A percentile compares a stretch with the other conserved stretches of the same genome.
These are phyloP conservation scores for Trissoscelio sp. DNA, from an alignment of 2,888 invertebrate genomes.

Conservation along the genomic window DNA sequence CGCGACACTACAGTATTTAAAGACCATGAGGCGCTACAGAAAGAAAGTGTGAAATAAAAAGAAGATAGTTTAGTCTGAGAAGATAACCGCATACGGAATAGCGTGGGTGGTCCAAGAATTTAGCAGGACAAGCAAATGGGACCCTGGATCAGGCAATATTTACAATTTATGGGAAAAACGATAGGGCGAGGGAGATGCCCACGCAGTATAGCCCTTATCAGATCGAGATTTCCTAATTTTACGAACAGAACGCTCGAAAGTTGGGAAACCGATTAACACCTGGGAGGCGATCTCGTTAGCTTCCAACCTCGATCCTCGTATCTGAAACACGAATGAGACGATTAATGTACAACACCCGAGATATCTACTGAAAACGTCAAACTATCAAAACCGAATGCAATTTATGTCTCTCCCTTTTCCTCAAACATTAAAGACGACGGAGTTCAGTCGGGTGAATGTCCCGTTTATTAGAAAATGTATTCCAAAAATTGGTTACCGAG, in stretches of 20 bases:
- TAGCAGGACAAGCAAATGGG: conserved; percentile 57
- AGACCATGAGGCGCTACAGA: conserved; percentile 14
- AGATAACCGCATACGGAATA: conserved; percentile 50
- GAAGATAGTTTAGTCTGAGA: conserved; percentile 37
- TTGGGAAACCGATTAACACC: conserved; percentile 74
- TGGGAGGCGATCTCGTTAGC: conserved; percentile 61
- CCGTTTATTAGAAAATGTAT: conserved; percentile 57
- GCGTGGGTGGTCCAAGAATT: conserved; percentile 79
- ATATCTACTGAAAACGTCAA: conserved; percentile 57
- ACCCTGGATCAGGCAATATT: conserved; percentile 72
- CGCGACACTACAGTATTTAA: conserved; percentile 40
- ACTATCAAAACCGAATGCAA: conserved; percentile 60
- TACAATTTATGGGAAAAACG: conserved; percentile 76
- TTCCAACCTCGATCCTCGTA: conserved; percentile 43
- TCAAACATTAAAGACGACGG: conserved; percentile 15
- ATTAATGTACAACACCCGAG: conserved; percentile 56
- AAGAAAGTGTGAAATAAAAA: conserved; percentile 61
- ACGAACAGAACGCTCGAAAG: conserved; percentile 35
- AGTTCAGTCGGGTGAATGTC: conserved; percentile 41
- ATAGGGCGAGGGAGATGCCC: conserved; percentile 53
- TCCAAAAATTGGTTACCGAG: conserved; percentile 44
- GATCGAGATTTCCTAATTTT: conserved; percentile 78
- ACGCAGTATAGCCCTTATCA: conserved; percentile 74
- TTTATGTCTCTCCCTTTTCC: conserved; percentile 40
- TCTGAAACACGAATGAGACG: conserved; percentile 59